These are phyloP conservation scores for Candidula unifasciata DNA, from an alignment of 2,888 invertebrate species.

Conservation along the genomic window DNA sequence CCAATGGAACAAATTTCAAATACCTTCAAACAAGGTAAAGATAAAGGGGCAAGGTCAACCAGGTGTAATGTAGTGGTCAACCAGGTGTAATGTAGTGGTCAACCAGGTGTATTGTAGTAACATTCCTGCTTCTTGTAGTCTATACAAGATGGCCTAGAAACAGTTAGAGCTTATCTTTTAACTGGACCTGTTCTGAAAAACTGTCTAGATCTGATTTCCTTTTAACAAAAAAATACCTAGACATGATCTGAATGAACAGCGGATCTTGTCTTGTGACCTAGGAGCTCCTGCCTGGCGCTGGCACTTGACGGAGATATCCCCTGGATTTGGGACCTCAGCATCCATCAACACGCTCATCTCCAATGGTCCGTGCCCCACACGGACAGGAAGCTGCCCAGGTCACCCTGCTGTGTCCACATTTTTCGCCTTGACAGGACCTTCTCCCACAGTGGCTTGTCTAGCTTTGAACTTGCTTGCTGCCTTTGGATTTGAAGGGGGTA, in stretches of 20 bases:
- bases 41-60: neutral
- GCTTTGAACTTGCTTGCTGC: conserved; percentile 48
- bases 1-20: neutral
- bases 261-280: conserved; percentile 25
- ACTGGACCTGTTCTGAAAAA: conserved; percentile 37
- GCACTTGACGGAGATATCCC: no score
- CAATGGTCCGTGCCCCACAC: neutral
- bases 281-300: neutral
- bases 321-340: neutral
- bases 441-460: conserved; percentile 44
- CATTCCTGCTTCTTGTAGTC: conserved; percentile 16
- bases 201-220: conserved; percentile 44
- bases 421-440: conserved; percentile 39
- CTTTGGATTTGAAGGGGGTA: conserved; percentile 41
- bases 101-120: neutral
- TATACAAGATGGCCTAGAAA: conserved; percentile 37
- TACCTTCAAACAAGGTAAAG: neutral
- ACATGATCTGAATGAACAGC: conserved; percentile 46
- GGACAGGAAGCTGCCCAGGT: neutral
- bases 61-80: no score
- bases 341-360: neutral
- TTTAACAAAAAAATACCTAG: conserved; percentile 45
- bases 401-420: conserved; percentile 33
- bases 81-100: no score
- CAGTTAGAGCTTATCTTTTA: conserved; percentile 18